Evolutionary conservation across 2,888 invertebrate species (phyloP).

Genomic region (Cheilosia soror): DNA sequence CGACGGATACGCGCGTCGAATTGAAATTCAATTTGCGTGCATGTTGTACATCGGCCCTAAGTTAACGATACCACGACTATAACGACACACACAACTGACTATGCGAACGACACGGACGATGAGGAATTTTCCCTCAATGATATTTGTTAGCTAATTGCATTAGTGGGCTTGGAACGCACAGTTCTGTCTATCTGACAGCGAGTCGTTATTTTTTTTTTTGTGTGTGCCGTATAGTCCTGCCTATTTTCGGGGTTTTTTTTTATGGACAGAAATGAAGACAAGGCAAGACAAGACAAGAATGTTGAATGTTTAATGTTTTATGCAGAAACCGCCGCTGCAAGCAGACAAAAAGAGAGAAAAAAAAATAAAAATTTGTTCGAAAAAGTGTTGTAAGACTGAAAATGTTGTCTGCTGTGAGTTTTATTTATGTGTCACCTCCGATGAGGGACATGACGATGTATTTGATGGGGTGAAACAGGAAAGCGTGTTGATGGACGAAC

Average conservation of each 20-base stretch:
- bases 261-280: conserved; percentile 74
- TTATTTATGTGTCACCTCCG: conserved; percentile 68
- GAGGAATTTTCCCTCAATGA: conserved; percentile 70
- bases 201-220: neutral
- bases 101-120: conserved; percentile 44
- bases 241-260: conserved; percentile 53
- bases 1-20: conserved; percentile 73
- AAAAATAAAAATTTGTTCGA: conserved; percentile 19
- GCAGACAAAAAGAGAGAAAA: conserved; percentile 6
- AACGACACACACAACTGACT: conserved; percentile 7
- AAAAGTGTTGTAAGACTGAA: conserved; percentile 43
- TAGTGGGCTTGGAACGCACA: conserved; percentile 43
- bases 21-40: conserved; percentile 74
- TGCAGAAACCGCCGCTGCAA: conserved; percentile 25
- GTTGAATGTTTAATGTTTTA: conserved; percentile 57
- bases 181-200: neutral
- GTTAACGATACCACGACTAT: conserved; percentile 61
- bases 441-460: conserved; percentile 1
- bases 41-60: conserved; percentile 75
- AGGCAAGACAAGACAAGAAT: conserved; percentile 69
- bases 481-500: conserved; percentile 67
- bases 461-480: conserved; percentile 30
- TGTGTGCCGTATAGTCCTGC: neutral
- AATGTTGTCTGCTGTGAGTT: conserved; percentile 43
- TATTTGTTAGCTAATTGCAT: conserved; percentile 74